Evolutionary conservation across 2,113 vertebrate species (phyloP), one percentile per base, ranked within the genome.

Genomic region (Phoxinus phoxinus): DNA sequence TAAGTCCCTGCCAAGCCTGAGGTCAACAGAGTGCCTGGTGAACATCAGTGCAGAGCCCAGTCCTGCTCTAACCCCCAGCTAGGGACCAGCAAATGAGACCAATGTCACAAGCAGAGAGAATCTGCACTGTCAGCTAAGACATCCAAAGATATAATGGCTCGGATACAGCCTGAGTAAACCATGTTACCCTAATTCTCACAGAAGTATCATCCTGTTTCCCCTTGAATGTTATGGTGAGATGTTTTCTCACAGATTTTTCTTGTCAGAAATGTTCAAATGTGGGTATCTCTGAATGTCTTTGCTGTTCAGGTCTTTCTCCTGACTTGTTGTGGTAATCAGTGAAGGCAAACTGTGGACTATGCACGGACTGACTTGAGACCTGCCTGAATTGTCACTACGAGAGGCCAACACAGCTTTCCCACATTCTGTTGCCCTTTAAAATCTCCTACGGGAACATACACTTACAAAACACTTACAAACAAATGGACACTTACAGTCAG

Each of bases 21-120:
- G 98, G 92, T 99, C 98, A 93, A 99, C 97, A 61, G 97, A 99
- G 94, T 99, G 97, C 94, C 96, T 99, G 96, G 97, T 99, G 88
- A 96, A 97, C 93, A 97, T 98, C 94, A 98, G 97, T 92, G 95
- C 95, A 0, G 97, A 98, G 91, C 97, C 95, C 93, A 99, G 97
- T 93, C 98, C 97, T 4, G 94, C 95, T 78, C 95, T 96, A 87
- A 98, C 96, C 86, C 98, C 98, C 90, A 97, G 96, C 95, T 98
- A 97, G 94, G 90, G 87, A 89, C 88, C 89, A 85, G 91, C 89
- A 90, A 35, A 89, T 89, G 69, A 90, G 65, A 77, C 80, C 4
- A 25, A 32, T 51, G 13, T 56, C 53, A 84, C 51, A 59, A 23
- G 72, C 85, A 77, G 25, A 80, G 81, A 83, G 61, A 72, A 78